Conservation (phyloP, 2,113 vertebrate species). For the Scalopus aquaticus region DNA sequence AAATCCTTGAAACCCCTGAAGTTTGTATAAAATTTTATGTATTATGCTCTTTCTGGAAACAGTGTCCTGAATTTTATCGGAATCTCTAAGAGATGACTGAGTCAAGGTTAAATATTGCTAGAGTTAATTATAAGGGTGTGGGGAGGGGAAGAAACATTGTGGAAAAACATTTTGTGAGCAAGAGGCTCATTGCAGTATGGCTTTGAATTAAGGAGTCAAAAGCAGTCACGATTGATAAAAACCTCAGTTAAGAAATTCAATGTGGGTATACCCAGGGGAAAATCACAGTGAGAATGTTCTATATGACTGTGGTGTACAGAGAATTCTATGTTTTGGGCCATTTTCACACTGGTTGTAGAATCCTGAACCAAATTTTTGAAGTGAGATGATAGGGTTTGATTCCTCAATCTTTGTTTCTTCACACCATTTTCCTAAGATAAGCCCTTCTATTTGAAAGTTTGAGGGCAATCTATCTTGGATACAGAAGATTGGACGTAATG, state of each 20-base stretch:
- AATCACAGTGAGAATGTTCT: not conserved
- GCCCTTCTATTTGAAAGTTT: not conserved
- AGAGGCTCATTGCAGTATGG: not conserved
- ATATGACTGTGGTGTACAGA: not conserved
- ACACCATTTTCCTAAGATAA: constrained; percentile 20
- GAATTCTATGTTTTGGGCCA: not conserved
- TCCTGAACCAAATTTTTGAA: constrained; percentile 39
- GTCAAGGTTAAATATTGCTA: not conserved
- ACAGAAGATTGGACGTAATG: not conserved
- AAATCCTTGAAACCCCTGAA: not conserved
- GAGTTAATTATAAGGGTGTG: not conserved
- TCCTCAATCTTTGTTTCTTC: not conserved
- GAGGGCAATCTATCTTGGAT: not conserved
- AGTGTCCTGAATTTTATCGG: not conserved
- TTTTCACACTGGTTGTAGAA: not conserved
- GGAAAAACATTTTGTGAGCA: constrained; percentile 32
- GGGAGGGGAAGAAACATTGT: not conserved
- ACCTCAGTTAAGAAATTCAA: not conserved
- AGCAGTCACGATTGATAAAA: not conserved
- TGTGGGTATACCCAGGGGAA: not conserved
- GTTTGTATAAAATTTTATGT: not conserved
- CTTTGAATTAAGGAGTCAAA: not conserved
- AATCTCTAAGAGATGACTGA: constrained; percentile 7
- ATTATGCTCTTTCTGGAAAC: constrained; percentile 6
- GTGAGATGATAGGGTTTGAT: not conserved